phyloP scores from a whole-genome alignment of 2,797 vertebrate species.

The Manis pentadactyla region DNA sequence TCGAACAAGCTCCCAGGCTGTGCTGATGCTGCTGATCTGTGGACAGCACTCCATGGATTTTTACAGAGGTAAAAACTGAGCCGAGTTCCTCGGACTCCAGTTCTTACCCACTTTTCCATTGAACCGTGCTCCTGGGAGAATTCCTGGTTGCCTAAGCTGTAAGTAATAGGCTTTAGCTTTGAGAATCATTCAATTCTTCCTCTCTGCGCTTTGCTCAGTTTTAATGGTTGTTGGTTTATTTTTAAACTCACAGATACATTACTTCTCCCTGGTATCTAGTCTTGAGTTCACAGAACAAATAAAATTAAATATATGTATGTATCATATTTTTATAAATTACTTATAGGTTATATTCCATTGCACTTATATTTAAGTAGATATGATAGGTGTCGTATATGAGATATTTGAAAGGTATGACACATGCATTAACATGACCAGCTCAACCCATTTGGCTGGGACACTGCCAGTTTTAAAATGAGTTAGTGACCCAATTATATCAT shows the following conservation, averaged over 20 bases:
- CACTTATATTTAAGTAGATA: not conserved
- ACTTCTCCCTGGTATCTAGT: not conserved
- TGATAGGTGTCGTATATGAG: not conserved
- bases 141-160: not conserved
- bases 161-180: not conserved
- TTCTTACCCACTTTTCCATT: not conserved
- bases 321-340: not conserved
- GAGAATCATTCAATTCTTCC: not conserved
- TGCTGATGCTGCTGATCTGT: no score
- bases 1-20: not conserved
- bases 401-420: not conserved
- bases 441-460: not conserved
- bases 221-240: constrained; percentile 22
- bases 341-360: not conserved
- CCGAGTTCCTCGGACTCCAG: not conserved
- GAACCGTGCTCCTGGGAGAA: not conserved
- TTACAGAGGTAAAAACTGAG: not conserved
- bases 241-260: constrained; percentile 6
- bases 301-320: not conserved
- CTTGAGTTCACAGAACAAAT: not conserved
- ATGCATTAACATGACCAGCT: not conserved
- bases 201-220: not conserved
- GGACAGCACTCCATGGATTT: not conserved
- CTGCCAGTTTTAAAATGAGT: not conserved
- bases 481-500: not conserved